Percentiles rank a stretch among this genome's conserved stretches.
Evolutionary conservation across 23 tunicate genomes (phyloP).

Genomic region (Phallusia fumigata): DNA sequence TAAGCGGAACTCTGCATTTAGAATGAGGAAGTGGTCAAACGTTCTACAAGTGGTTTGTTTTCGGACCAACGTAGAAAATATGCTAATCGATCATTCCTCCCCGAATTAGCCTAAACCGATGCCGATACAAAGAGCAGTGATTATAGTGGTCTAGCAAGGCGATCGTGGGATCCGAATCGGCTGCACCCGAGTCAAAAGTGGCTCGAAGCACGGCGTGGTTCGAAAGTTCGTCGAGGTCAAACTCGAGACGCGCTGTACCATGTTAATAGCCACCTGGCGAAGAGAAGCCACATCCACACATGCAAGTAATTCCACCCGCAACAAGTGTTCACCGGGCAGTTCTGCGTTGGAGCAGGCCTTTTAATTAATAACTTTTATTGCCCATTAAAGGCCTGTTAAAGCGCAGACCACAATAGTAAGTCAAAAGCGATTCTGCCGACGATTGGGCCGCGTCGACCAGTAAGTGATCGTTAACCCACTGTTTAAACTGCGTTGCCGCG

Average conservation of each 20-base stretch:
- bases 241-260: not conserved
- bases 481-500: not conserved
- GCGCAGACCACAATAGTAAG: not conserved
- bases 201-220: not conserved
- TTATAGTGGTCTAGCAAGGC: not conserved
- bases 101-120: not conserved
- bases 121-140: not conserved
- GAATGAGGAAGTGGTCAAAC: not conserved
- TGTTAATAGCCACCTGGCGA: not conserved
- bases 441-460: not conserved
- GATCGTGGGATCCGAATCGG: not conserved
- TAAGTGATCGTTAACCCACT: conserved; percentile 31
- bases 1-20: not conserved
- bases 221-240: not conserved
- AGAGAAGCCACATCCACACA: conserved; percentile 7
- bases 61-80: not conserved
- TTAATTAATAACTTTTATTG: not conserved
- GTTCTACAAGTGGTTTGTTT: conserved; percentile 1
- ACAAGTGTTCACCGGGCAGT: not conserved
- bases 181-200: conserved; percentile 1
- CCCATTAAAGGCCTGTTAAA: conserved; percentile 13
- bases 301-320: not conserved
- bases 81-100: not conserved
- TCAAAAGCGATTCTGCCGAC: conserved; percentile 12
- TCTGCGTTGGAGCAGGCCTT: not conserved